phyloP scores from a whole-genome alignment of 2,888 invertebrate genomes.

The Corythucha ciliata region DNA sequence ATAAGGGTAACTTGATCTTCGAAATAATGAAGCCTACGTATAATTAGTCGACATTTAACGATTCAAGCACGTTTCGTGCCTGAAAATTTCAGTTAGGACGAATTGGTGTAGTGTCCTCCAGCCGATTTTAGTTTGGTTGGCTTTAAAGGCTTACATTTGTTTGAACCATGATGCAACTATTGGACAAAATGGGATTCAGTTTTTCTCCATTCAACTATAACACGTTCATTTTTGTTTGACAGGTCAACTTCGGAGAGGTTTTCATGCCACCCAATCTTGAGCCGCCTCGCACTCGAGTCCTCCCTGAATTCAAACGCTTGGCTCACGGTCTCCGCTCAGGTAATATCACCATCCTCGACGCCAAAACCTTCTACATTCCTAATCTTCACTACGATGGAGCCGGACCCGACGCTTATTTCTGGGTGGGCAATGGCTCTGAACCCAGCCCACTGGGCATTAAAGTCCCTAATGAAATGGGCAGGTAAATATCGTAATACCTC shows the following conservation, averaged over 20 bases:
- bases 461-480: constrained; percentile 83
- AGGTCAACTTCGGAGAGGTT: constrained; percentile 86
- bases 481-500: too few species aligned
- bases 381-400: constrained; percentile 87
- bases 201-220: too few species aligned
- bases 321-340: constrained; percentile 84
- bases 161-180: too few species aligned
- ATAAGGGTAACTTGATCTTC: too few species aligned
- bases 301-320: constrained; percentile 76
- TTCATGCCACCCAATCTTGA: constrained; percentile 66
- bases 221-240: constrained; percentile 29
- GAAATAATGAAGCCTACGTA: too few species aligned
- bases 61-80: too few species aligned
- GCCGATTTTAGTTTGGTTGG: too few species aligned
- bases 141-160: too few species aligned
- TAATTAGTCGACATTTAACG: too few species aligned
- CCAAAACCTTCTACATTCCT: constrained; percentile 84
- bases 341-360: constrained; percentile 82
- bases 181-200: too few species aligned
- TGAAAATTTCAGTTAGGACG: too few species aligned
- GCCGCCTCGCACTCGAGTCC: constrained; percentile 66
- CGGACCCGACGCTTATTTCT: constrained; percentile 87
- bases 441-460: constrained; percentile 74
- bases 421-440: constrained; percentile 82
- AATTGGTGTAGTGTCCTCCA: too few species aligned